A percentile compares a stretch with the other conserved stretches of the same genome.
Conservation (phyloP, 92 coral and sea anemone species). For the Epizoanthus stellaris region DNA sequence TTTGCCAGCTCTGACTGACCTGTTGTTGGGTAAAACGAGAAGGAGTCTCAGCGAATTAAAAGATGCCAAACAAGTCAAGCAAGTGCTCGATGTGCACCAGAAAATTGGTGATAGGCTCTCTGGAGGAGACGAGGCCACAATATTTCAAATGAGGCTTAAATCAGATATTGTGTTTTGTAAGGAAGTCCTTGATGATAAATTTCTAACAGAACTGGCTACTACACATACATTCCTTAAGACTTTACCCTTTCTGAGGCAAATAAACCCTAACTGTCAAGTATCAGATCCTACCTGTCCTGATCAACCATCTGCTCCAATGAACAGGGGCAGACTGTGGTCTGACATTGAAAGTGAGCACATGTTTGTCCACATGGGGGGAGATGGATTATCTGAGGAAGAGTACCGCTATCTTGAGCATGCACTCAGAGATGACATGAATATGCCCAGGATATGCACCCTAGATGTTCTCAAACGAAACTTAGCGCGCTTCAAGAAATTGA, state of each 20-base stretch:
- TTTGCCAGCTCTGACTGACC: slow-evolving; percentile 14
- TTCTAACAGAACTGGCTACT: slow-evolving; percentile 12
- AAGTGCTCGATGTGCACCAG: slow-evolving; percentile 15
- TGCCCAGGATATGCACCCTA: slow-evolving; percentile 16
- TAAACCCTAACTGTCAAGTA: background rate
- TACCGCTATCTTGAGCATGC: slow-evolving; percentile 15
- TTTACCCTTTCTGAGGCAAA: slow-evolving; percentile 23
- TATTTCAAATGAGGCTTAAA: slow-evolving; percentile 6
- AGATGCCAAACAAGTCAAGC: slow-evolving; percentile 8
- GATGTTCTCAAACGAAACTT: slow-evolving; percentile 7
- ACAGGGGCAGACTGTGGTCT: slow-evolving; percentile 6
- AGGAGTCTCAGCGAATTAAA: background rate
- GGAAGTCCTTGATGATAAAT: slow-evolving; percentile 4
- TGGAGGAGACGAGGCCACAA: slow-evolving; percentile 7
- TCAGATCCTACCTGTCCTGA: slow-evolving; percentile 13
- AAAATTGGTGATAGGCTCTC: slow-evolving; percentile 22
- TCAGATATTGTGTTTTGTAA: slow-evolving; percentile 1
- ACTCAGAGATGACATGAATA: background rate
- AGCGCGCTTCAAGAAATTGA: slow-evolving; percentile 7
- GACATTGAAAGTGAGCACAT: slow-evolving; percentile 24
- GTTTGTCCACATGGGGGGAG: slow-evolving; percentile 17
- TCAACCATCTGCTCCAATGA: background rate
- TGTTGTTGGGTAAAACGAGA: slow-evolving; percentile 9
- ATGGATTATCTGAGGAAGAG: slow-evolving; percentile 14
- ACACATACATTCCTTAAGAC: background rate